Evolutionary conservation across 37 sponge, comb jelly and placozoan genomes (phyloP).

Genomic region (Beroe forskalii): DNA sequence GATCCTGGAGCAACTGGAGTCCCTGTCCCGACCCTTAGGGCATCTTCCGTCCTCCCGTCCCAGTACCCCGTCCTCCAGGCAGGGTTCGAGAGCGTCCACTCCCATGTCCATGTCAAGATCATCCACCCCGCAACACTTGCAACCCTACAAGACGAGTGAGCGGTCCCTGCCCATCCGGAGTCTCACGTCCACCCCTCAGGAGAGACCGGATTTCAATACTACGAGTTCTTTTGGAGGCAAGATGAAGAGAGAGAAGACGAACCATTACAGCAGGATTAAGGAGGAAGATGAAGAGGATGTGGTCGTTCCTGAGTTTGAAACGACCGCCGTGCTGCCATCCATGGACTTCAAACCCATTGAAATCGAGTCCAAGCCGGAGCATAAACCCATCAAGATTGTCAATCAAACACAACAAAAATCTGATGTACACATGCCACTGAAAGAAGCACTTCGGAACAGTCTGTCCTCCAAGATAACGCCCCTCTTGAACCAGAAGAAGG

Average conservation of each 20-base stretch:
- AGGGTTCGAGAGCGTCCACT: constrained; percentile 28
- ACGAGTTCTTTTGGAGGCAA: constrained; percentile 18
- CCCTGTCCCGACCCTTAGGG: constrained; percentile 39
- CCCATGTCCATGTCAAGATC: constrained; percentile 38
- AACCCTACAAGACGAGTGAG: background rate
- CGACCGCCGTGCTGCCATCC: background rate
- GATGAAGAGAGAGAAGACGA: constrained; percentile 51
- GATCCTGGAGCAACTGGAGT: constrained; percentile 58
- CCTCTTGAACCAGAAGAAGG: background rate
- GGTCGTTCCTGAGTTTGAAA: constrained; percentile 19
- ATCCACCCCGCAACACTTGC: constrained; percentile 39
- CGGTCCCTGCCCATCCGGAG: constrained; percentile 40
- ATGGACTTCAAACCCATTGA: constrained; percentile 45
- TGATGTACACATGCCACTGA: background rate
- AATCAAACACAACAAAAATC: background rate
- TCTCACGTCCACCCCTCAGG: constrained; percentile 29
- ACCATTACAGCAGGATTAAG: constrained; percentile 10
- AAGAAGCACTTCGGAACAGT: constrained; percentile 1
- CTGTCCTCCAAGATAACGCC: background rate
- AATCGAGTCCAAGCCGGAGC: background rate
- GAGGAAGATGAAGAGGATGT: constrained; percentile 32
- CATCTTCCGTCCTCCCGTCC: constrained; percentile 55
- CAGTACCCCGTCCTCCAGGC: constrained; percentile 49
- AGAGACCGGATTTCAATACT: background rate
- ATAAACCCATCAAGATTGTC: constrained; percentile 52